Evolutionary conservation across 2,797 vertebrate species (phyloP), one percentile per base, ranked within the genome.

Genomic region (Mastacembelus armatus): DNA sequence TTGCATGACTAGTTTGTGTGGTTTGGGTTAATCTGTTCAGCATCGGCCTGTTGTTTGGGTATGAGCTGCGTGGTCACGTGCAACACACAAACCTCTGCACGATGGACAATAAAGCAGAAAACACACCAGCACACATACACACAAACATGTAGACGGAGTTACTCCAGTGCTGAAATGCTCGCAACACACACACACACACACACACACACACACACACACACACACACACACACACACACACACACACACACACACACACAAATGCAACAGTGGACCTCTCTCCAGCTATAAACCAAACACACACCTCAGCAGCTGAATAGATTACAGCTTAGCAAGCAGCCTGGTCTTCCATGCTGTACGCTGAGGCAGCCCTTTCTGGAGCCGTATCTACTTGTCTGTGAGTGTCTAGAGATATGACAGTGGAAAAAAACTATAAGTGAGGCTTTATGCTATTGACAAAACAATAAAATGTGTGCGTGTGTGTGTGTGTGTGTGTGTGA

Each of bases 321-420:
- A 83, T 74, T 62, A 75, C 1, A 1, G 70, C 72, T 81, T 58
- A 79, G 66, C 54, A 43, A 77, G 72, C 69, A 74, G 57, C 38
- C 30, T 4, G 42, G 36, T 7, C 49, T 4, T 10, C 32, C 10
- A 16, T 11, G 3, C 12, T 8, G 35, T n/a, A 39, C 1, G 80
- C 87, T 81, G 86, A 86, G 11, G 27, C 83, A 85, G 86, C 89
- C 21, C 26, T 75, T 83, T 85, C 48, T 32, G 26, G 22, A 63
- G 68, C 55, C 56, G 57, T 39, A 36, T 63, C 36, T 5, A 3
- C 38, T 59, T 36, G 65, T 21, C 63, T 39, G 59, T 32, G 48
- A 47, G 38, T 30, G 56, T 33, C 56, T 12, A 29, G 4, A 16
- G 50, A 67, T 71, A 45, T 57, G 71, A 36, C 54, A 66, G 45